Evolutionary conservation across 2,888 invertebrate species (phyloP), one percentile per base, ranked within the genome.

Genomic region (Xanthorhoe designata): DNA sequence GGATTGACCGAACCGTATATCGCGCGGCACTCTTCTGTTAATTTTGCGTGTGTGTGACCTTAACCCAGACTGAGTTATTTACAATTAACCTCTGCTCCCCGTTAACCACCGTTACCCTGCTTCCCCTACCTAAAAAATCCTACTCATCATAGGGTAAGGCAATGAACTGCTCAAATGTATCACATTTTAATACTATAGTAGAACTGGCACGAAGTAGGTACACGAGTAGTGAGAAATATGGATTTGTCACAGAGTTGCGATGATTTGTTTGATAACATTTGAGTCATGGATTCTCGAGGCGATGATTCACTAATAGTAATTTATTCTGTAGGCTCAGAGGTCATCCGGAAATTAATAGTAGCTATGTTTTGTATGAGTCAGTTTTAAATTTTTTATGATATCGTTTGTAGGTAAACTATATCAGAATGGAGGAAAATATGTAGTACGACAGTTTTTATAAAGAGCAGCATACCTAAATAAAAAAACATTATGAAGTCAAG

Each of bases 221-320:
- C 64, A 71, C 64, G 13, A 70, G 59, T 55, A 66, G 61, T 57
- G 63, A 52, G 69, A 68, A 73, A 67, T 35, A 35, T 53, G 35
- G 67, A 74, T 77, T 76, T 75, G 81, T 80, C 79, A 78, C 76
- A 70, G 54, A 68, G 63, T 74, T 73, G 69, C 72, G 73, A 72
- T 75, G 76, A 79, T 82, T 82, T 81, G 81, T 82, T 80, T 83
- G 80, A 82, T 83, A 83, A 79, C 77, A 82, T 55, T 70, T 84
- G 85, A 83, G 75, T 84, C 84, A 81, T 61, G 68, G 66, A 70
- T 66, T 72, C 76, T 78, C 76, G 78, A 77, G 74, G 66, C 61
- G 76, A 75, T 74, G 75, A 77, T 52, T 77, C 75, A 75, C 50
- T 69, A 64, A 61, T 70, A 55, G 50, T 59, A 61, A 63, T 66